Conservation (phyloP, 1,140 invertebrate species). For the Pseudachorutes palmiensis region DNA sequence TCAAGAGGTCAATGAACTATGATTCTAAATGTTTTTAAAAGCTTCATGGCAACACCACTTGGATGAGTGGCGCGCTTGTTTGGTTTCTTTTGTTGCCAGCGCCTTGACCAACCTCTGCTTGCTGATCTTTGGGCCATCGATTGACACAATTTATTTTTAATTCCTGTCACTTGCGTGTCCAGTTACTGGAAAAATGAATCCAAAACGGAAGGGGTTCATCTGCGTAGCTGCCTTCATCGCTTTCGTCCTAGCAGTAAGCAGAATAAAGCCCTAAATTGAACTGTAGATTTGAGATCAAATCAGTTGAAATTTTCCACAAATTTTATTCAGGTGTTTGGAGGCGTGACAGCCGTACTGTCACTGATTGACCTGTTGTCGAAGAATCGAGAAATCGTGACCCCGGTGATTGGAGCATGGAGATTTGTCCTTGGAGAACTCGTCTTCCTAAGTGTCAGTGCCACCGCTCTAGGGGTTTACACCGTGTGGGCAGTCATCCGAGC, state of each 20-base stretch:
- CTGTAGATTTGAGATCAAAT: neutral
- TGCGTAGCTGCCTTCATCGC: neutral
- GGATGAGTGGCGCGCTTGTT: too few species aligned
- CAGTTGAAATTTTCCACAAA: neutral
- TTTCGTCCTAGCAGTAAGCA: neutral
- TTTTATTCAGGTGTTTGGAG: neutral
- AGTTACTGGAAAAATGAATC: conserved; percentile 6
- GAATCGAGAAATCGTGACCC: neutral
- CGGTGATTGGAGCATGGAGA: neutral
- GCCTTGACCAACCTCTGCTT: too few species aligned
- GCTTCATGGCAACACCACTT: too few species aligned
- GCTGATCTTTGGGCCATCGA: neutral
- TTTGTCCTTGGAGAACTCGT: neutral
- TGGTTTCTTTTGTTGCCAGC: too few species aligned
- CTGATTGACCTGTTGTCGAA: neutral
- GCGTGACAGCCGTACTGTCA: neutral
- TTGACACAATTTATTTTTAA: neutral
- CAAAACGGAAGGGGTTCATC: neutral
- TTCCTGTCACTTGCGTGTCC: too few species aligned
- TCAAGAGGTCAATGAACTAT: too few species aligned
- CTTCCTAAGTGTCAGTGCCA: neutral
- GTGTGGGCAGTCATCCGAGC: neutral
- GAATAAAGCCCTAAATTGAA: neutral
- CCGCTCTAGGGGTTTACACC: neutral
- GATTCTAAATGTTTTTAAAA: too few species aligned